Conservation (phyloP, 2,797 vertebrate species). For the Takifugu rubripes region DNA sequence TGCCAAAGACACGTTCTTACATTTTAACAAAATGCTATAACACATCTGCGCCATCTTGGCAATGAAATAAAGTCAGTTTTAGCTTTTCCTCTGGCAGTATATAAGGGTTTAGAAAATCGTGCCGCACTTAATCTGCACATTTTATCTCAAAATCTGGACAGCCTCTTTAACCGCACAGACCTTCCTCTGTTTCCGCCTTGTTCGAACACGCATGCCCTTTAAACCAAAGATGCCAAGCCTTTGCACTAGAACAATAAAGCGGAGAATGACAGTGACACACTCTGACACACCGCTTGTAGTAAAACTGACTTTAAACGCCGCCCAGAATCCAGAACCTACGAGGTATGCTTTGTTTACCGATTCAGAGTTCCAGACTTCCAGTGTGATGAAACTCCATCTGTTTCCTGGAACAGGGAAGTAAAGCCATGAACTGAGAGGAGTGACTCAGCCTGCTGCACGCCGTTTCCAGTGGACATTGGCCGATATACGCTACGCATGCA, state of each 20-base stretch:
- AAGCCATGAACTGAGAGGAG: constrained; percentile 36
- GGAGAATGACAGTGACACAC: constrained; percentile 31
- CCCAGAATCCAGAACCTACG: constrained; percentile 35
- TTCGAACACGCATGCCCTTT: constrained; percentile 39
- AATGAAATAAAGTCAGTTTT: constrained; percentile 24
- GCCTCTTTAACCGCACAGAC: constrained; percentile 47
- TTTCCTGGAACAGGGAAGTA: constrained; percentile 66
- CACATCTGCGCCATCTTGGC: not conserved
- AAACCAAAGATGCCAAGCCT: constrained; percentile 32
- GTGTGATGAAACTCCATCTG: constrained; percentile 62
- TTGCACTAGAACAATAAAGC: constrained; percentile 30
- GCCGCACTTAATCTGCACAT: constrained; percentile 52
- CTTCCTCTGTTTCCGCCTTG: constrained; percentile 21
- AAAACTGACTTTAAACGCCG: constrained; percentile 34
- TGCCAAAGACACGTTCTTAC: not conserved
- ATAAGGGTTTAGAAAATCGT: constrained; percentile 50
- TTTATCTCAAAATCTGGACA: constrained; percentile 63
- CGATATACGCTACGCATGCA: constrained; percentile 36
- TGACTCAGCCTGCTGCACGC: constrained; percentile 58
- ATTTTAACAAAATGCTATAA: constrained; percentile 26
- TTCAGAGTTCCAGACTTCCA: constrained; percentile 60
- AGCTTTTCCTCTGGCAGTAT: constrained; percentile 25
- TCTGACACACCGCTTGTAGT: constrained; percentile 50
- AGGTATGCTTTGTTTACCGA: constrained; percentile 64
- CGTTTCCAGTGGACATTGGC: constrained; percentile 54